These are phyloP conservation scores for Sipha maydis DNA, from an alignment of 2,888 invertebrate genomes.

Conservation along the genomic window DNA sequence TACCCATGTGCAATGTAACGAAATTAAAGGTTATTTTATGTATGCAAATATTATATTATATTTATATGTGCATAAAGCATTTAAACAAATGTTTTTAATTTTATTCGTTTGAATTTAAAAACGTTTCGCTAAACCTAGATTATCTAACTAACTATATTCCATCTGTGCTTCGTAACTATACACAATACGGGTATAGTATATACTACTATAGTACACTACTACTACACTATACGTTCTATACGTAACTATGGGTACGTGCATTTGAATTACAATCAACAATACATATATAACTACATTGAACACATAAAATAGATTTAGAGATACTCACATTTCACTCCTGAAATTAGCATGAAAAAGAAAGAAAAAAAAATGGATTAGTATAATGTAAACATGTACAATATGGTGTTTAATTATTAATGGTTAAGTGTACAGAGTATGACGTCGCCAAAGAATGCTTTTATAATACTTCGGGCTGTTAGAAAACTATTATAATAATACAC, in stretches of 20 bases:
- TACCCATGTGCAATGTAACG: neutral
- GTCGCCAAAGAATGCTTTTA: neutral
- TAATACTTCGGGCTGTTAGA: neutral
- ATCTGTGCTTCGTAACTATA: neutral
- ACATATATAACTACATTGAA: neutral
- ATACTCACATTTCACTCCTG: slow-evolving; percentile 53
- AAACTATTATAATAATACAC: neutral
- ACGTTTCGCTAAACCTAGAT: neutral
- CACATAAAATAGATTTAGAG: neutral
- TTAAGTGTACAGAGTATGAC: neutral
- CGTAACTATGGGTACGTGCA: neutral
- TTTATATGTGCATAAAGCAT: neutral
- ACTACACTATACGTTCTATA: neutral
- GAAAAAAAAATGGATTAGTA: slow-evolving; percentile 36
- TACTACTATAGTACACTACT: neutral
- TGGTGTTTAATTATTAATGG: slow-evolving; percentile 33
- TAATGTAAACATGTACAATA: neutral
- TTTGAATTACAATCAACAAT: slow-evolving; percentile 27
- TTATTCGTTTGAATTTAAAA: neutral
- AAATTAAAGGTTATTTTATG: neutral
- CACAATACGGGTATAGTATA: neutral
- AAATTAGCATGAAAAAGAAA: slow-evolving; percentile 56
- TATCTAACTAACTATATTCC: neutral
- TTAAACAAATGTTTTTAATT: neutral
- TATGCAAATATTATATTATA: neutral